Conservation (phyloP, 1,140 invertebrate genomes). For the Lysiphlebus fabarum region DNA sequence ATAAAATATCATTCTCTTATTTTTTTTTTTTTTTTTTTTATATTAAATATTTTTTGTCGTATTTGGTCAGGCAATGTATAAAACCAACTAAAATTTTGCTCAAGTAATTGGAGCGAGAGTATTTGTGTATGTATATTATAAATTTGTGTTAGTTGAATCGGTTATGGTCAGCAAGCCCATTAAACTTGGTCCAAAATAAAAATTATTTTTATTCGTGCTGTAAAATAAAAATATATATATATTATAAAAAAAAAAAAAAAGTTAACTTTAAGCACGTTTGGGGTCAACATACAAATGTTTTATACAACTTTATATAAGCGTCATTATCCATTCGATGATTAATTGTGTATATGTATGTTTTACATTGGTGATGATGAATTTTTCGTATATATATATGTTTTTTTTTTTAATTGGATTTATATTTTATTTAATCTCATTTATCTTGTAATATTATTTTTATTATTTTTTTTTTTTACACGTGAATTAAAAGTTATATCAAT, state of each 20-base stretch:
- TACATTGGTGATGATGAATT: slow-evolving; percentile 33
- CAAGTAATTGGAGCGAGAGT: slow-evolving; percentile 44
- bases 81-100: not conserved
- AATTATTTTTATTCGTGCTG: slow-evolving; percentile 22
- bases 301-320: too few species aligned
- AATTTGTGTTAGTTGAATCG: slow-evolving; percentile 22
- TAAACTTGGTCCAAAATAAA: slow-evolving; percentile 31
- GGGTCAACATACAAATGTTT: too few species aligned
- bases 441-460: slow-evolving; percentile 9
- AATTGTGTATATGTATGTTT: slow-evolving; percentile 30
- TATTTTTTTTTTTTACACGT: slow-evolving; percentile 44
- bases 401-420: not conserved
- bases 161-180: slow-evolving; percentile 41
- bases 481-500: slow-evolving; percentile 43
- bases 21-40: too few species aligned
- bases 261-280: too few species aligned
- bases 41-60: too few species aligned
- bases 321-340: too few species aligned
- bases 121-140: too few species aligned
- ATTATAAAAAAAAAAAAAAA: slow-evolving; percentile 39
- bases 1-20: too few species aligned
- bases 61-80: not conserved
- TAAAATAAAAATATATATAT: slow-evolving; percentile 47
- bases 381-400: too few species aligned
- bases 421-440: not conserved